Conservation (phyloP, 2,888 invertebrate species). For the Dilophus febrilis region DNA sequence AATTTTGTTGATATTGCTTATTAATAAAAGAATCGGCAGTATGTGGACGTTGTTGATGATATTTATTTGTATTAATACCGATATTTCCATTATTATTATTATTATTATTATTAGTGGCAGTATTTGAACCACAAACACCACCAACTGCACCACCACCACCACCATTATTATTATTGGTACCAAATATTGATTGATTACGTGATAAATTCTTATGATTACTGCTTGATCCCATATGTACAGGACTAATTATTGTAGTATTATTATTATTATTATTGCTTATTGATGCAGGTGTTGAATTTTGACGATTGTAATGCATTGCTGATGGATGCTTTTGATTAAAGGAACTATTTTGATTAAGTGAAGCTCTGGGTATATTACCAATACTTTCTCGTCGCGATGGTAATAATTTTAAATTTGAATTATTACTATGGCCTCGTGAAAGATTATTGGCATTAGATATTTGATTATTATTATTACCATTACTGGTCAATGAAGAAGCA, state of each 20-base stretch:
- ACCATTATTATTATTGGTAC: not conserved
- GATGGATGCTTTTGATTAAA: slow-evolving; percentile 4
- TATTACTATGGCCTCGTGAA: slow-evolving; percentile 13
- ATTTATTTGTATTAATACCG: not conserved
- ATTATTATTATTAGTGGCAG: not conserved
- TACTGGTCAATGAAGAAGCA: no score
- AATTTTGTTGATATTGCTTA: slow-evolving; percentile 7
- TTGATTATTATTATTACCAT: no score
- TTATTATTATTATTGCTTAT: not conserved
- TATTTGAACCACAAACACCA: no score
- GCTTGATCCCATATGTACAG: slow-evolving; percentile 6
- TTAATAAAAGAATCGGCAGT: slow-evolving; percentile 16
- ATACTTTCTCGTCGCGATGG: slow-evolving; percentile 23
- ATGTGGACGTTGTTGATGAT: slow-evolving; percentile 12
- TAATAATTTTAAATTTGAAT: slow-evolving; percentile 12
- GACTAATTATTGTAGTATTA: slow-evolving; percentile 4
- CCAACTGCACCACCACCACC: no score
- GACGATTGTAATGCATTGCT: slow-evolving; percentile 9
- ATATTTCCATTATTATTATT: not conserved
- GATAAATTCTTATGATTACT: not conserved
- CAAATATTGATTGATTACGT: not conserved
- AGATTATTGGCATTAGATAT: slow-evolving; percentile 5
- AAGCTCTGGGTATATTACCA: slow-evolving; percentile 8
- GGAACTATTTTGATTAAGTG: slow-evolving; percentile 5
- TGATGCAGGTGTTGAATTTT: slow-evolving; percentile 10